These are phyloP conservation scores for Labroides dimidiatus DNA, from an alignment of 2,797 vertebrate genomes.

Conservation along the genomic window DNA sequence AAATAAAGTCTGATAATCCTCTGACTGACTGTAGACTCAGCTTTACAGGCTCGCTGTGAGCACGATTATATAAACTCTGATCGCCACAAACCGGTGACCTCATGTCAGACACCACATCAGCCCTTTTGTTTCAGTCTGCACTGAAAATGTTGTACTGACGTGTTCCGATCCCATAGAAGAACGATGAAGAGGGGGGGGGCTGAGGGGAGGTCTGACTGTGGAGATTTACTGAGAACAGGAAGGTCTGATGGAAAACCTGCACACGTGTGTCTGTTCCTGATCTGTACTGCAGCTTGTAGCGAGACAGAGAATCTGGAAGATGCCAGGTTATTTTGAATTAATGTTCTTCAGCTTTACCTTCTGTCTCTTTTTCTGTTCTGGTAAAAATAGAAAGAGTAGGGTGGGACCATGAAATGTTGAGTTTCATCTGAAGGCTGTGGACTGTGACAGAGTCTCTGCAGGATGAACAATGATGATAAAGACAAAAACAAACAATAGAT, in stretches of 20 bases:
- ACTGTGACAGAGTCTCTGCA: conserved; percentile 6
- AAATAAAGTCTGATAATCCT: background rate
- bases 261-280: conserved; percentile 11
- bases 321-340: conserved; percentile 14
- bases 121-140: conserved; percentile 43
- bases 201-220: conserved; percentile 2
- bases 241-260: conserved; percentile 32
- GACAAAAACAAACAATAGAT: no score
- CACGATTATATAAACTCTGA: conserved; percentile 13
- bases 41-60: conserved; percentile 4
- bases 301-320: conserved; percentile 14
- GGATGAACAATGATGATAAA: no score
- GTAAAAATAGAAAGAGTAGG: background rate
- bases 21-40: background rate
- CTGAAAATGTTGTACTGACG: conserved; percentile 52
- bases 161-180: conserved; percentile 22
- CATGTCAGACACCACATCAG: conserved; percentile 50
- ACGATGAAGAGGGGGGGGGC: conserved; percentile 20
- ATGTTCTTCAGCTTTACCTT: conserved; percentile 2
- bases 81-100: conserved; percentile 40
- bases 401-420: conserved; percentile 10
- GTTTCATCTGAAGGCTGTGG: conserved; percentile 20
- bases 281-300: conserved; percentile 15
- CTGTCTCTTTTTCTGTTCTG: background rate
- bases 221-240: conserved; percentile 32